Base-by-base conservation (phyloP, 2,888 invertebrate genomes). In the Lasiommata megera region DNA sequence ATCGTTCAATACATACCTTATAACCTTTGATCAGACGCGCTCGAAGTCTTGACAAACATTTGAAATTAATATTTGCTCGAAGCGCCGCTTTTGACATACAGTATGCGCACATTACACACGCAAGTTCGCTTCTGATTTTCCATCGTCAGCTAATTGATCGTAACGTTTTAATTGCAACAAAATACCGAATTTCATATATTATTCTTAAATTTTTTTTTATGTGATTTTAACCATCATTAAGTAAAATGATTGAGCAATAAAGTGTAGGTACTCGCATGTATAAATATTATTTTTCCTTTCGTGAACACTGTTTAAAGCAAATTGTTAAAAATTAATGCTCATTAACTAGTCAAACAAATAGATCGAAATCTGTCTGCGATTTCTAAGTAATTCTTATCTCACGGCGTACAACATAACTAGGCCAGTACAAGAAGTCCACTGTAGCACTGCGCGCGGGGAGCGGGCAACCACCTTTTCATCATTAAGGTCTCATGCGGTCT, bases 111-210 rank as follows among this genome's bases (percentile, higher is more conserved):
- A 36, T 36, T 38, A 28, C 11, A 12, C 50, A 28, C 50, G 29
- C 31, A 29, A 11, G 14, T 28, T 8, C 18, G 9, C 3, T 23
- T 41, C n/a, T 12, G 14, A 52, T 52, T 38, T 41, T 31, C 52
- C 40, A 40, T 18, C 23, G 36, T 11, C 31, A 12, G 28, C 28
- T 52, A 52, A 52, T 52, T 40, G 40, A 5, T 29, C 52, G 52
- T 31, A 41, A 41, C 41, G 41, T 52, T 52, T 52, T 52, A 52
- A 52, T 52, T 52, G 52, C 52, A 18, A 12, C 17, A 0, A 3
- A 11, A 34, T 9, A 5, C 23, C 5, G 23, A 3, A 23, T 23
- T 23, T 23, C 23, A 23, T 23, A 38, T 23, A 28, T 5, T 50
- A 11, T 23, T 28, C 38, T 28, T 5, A 23, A 16, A 50, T 3